Evolutionary conservation across 2,888 invertebrate genomes (phyloP).

Genomic region (Gymnoscelis rufifasciata): DNA sequence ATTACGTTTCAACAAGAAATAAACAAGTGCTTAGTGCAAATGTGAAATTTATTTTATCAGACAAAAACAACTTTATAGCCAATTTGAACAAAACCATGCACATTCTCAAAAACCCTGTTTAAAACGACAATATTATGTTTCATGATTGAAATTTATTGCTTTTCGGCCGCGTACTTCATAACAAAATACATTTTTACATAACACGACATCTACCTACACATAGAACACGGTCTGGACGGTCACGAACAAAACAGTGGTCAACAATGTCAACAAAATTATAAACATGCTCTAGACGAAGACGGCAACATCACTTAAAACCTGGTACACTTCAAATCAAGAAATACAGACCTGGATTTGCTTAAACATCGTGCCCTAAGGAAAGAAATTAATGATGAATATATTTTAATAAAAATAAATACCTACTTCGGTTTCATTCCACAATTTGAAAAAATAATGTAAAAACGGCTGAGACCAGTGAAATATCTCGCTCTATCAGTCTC

Average conservation of each 20-base stretch:
- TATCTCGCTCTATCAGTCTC: too few relatives aligned
- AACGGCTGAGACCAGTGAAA: too few relatives aligned
- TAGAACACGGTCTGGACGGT: slow-evolving; percentile 28
- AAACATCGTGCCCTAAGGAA: slow-evolving; percentile 76
- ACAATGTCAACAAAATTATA: slow-evolving; percentile 34
- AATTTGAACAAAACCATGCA: slow-evolving; percentile 1
- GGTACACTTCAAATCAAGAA: slow-evolving; percentile 39
- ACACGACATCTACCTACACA: slow-evolving; percentile 18
- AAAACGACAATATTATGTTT: too few relatives aligned
- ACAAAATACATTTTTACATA: slow-evolving; percentile 6
- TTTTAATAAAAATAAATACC: background rate
- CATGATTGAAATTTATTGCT: background rate
- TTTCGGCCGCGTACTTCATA: background rate
- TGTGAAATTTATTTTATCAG: background rate
- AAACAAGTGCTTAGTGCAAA: background rate
- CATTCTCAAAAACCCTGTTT: background rate
- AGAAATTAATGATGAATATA: slow-evolving; percentile 53
- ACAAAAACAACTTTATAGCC: background rate
- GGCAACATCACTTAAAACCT: slow-evolving; percentile 62
- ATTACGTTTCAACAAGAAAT: background rate
- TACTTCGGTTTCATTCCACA: too few relatives aligned
- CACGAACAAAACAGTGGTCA: slow-evolving; percentile 34
- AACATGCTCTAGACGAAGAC: slow-evolving; percentile 53
- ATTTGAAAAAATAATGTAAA: too few relatives aligned
- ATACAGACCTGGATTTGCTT: slow-evolving; percentile 79